These are phyloP conservation scores for Drosophila sechellia DNA, from an alignment of 1,140 invertebrate species.

Conservation along the genomic window DNA sequence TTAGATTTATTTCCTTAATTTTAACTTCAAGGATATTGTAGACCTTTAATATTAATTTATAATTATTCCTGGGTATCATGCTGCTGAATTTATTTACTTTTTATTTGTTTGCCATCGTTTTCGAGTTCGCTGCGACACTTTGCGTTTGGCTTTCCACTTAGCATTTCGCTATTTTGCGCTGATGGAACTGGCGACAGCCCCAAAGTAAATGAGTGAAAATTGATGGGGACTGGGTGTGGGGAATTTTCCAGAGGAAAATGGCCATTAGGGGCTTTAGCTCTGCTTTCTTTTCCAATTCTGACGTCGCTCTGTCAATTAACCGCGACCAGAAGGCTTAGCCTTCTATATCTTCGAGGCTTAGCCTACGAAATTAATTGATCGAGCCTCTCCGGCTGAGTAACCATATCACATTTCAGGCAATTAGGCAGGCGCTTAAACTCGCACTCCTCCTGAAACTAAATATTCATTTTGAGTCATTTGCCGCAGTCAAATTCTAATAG, in stretches of 20 bases:
- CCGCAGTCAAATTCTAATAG: constrained; percentile 77
- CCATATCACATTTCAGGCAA: constrained; percentile 76
- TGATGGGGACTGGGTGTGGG: background rate
- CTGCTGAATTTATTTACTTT: background rate
- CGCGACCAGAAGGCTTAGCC: constrained; percentile 21
- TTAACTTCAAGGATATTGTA: too few relatives aligned
- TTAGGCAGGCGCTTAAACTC: constrained; percentile 60
- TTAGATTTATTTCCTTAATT: too few relatives aligned
- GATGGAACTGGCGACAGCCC: constrained; percentile 51
- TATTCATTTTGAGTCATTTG: constrained; percentile 82
- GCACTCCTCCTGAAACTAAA: constrained; percentile 50
- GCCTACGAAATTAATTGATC: constrained; percentile 68
- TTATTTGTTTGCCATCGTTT: constrained; percentile 15
- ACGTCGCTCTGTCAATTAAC: constrained; percentile 59
- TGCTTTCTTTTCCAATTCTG: constrained; percentile 34
- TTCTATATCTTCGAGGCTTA: constrained; percentile 62
- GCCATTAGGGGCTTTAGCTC: background rate
- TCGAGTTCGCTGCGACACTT: constrained; percentile 45
- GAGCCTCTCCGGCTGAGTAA: constrained; percentile 45
- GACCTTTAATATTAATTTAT: background rate
- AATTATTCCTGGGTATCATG: background rate
- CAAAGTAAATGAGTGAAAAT: constrained; percentile 58
- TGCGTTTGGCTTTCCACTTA: constrained; percentile 18
- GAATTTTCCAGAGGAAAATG: constrained; percentile 5
- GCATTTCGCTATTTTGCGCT: constrained; percentile 6